These are phyloP conservation scores for Phoeniculus purpureus DNA, from an alignment of 2,797 vertebrate genomes.

Conservation along the genomic window DNA sequence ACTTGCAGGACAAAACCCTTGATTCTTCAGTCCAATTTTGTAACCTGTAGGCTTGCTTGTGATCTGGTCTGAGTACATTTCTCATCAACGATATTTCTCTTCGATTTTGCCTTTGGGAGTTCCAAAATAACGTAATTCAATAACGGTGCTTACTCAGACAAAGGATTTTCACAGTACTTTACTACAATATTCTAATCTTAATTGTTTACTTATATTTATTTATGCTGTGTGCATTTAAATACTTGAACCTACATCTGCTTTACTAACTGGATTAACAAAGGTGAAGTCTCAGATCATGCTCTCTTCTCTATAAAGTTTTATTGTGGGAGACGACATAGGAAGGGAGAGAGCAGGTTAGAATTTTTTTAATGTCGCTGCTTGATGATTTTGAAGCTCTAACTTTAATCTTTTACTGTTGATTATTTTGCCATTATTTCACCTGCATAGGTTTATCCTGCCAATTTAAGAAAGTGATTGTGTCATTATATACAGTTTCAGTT, in stretches of 20 bases:
- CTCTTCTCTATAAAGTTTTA: background rate
- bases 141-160: constrained; percentile 32
- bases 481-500: constrained; percentile 1
- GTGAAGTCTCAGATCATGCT: constrained; percentile 10
- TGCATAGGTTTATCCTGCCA: constrained; percentile 14
- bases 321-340: background rate
- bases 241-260: constrained; percentile 57
- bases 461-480: background rate
- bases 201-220: constrained; percentile 53
- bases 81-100: constrained; percentile 18
- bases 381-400: constrained; percentile 40
- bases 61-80: constrained; percentile 35
- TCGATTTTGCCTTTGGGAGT: background rate
- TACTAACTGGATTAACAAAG: constrained; percentile 56
- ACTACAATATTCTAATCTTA: background rate
- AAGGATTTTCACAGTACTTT: constrained; percentile 5
- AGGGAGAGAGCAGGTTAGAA: background rate
- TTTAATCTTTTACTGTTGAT: constrained; percentile 34
- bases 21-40: constrained; percentile 17
- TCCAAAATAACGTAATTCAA: constrained; percentile 3
- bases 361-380: constrained; percentile 26
- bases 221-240: constrained; percentile 45
- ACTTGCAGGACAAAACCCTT: background rate
- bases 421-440: constrained; percentile 61
- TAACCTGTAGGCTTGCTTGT: constrained; percentile 21